Percentiles rank a stretch among this genome's conserved stretches.
Evolutionary conservation across 2,797 vertebrate genomes (phyloP).

Genomic region (Danio aesculapii): DNA sequence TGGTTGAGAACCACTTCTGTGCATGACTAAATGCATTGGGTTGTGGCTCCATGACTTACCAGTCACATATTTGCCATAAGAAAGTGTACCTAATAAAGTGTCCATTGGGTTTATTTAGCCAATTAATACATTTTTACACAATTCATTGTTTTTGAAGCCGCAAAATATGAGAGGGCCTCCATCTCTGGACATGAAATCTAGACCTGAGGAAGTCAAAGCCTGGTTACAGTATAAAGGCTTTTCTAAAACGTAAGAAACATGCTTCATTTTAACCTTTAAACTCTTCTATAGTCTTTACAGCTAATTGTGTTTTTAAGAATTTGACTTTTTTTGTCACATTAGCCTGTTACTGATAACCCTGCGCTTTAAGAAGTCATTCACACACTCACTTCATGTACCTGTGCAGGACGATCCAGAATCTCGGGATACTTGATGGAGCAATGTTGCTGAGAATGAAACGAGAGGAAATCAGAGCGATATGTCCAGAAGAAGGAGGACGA

Average conservation of each 20-base stretch:
- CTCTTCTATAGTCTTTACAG: background rate
- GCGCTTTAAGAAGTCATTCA: background rate
- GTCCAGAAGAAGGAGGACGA: constrained; percentile 86
- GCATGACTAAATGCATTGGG: too few species aligned
- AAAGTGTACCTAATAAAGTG: too few species aligned
- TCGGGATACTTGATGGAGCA: constrained; percentile 82
- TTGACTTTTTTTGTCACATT: too few species aligned
- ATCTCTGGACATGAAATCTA: constrained; percentile 76
- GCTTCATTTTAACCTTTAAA: background rate
- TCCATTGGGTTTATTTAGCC: background rate
- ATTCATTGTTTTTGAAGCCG: constrained; percentile 27
- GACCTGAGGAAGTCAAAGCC: constrained; percentile 83
- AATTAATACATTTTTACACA: background rate
- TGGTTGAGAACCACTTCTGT: too few species aligned
- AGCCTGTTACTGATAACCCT: background rate
- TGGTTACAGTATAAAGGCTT: constrained; percentile 89
- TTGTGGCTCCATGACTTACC: too few species aligned
- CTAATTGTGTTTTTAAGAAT: too few species aligned
- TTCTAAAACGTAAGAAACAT: constrained; percentile 80
- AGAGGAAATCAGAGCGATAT: constrained; percentile 80
- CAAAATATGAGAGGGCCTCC: constrained; percentile 59
- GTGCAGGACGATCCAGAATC: constrained; percentile 81
- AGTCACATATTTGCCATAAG: too few species aligned
- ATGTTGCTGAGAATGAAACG: constrained; percentile 83
- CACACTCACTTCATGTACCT: background rate